A percentile compares a stretch with the other conserved stretches of the same genome.
Conservation (phyloP, 2,888 invertebrate species). For the Athalia cordata region DNA sequence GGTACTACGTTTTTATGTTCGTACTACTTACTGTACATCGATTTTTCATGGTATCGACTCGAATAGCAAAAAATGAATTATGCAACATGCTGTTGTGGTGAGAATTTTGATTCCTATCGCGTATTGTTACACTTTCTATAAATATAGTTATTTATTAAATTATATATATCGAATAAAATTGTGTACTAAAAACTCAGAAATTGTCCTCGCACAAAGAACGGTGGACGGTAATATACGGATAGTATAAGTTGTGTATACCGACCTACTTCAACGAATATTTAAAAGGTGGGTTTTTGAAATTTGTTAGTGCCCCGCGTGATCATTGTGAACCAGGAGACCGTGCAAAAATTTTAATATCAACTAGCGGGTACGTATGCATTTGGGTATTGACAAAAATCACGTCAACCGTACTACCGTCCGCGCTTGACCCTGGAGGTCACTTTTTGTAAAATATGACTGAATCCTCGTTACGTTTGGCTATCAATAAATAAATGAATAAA, state of each 20-base stretch:
- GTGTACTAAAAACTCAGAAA: neutral
- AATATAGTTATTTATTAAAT: conserved; percentile 33
- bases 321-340: too few species aligned
- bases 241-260: neutral
- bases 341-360: too few species aligned
- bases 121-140: conserved; percentile 1
- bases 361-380: too few species aligned
- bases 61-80: neutral
- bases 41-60: neutral
- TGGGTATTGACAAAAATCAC: too few species aligned
- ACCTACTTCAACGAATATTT: neutral
- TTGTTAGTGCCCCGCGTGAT: too few species aligned
- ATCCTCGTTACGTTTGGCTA: neutral
- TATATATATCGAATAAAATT: conserved; percentile 4
- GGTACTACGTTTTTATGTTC: neutral
- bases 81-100: neutral
- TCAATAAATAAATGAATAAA: too few species aligned
- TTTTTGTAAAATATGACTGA: too few species aligned
- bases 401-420: too few species aligned
- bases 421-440: too few species aligned
- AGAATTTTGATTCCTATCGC: conserved; percentile 4
- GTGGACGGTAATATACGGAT: neutral
- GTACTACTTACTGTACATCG: neutral
- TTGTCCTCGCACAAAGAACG: conserved; percentile 19
- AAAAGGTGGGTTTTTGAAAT: too few species aligned